Percentiles rank a stretch among this genome's conserved stretches.
phyloP scores from a whole-genome alignment of 1,140 invertebrate genomes.

The Megathymus violae region DNA sequence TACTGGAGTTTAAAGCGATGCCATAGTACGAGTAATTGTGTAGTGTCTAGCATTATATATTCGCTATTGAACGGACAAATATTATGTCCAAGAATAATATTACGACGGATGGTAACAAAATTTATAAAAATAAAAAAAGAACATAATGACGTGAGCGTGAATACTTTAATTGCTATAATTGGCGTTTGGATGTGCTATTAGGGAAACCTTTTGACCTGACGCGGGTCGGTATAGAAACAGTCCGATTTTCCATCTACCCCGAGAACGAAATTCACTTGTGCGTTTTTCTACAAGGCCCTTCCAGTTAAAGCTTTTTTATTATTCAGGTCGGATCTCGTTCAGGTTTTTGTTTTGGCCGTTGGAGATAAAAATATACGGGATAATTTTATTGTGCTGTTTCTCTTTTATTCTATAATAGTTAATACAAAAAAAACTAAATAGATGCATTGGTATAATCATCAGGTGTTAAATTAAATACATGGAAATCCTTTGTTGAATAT shows the following conservation, averaged over 20 bases:
- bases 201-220: conserved; percentile 48
- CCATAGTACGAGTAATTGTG: too few relatives aligned
- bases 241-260: conserved; percentile 58
- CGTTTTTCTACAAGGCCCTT: conserved; percentile 61
- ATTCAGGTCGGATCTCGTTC: conserved; percentile 63
- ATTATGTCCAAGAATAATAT: not conserved
- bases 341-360: conserved; percentile 53
- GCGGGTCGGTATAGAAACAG: conserved; percentile 57
- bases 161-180: conserved; percentile 79
- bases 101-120: not conserved
- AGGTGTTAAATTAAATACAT: too few relatives aligned
- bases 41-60: too few relatives aligned
- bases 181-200: conserved; percentile 69
- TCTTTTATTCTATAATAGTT: conserved; percentile 14
- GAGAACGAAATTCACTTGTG: conserved; percentile 64
- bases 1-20: too few relatives aligned
- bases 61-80: too few relatives aligned
- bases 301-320: conserved; percentile 61
- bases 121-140: conserved; percentile 36
- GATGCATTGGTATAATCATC: conserved; percentile 7
- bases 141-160: conserved; percentile 41
- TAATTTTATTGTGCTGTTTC: conserved; percentile 28
- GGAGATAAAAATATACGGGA: conserved; percentile 51
- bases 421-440: conserved; percentile 23
- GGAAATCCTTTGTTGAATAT: too few relatives aligned